A percentile compares a stretch with the other conserved stretches of the same genome.
Conservation (phyloP, 2,888 invertebrate species). For the Lottia gigantea region DNA sequence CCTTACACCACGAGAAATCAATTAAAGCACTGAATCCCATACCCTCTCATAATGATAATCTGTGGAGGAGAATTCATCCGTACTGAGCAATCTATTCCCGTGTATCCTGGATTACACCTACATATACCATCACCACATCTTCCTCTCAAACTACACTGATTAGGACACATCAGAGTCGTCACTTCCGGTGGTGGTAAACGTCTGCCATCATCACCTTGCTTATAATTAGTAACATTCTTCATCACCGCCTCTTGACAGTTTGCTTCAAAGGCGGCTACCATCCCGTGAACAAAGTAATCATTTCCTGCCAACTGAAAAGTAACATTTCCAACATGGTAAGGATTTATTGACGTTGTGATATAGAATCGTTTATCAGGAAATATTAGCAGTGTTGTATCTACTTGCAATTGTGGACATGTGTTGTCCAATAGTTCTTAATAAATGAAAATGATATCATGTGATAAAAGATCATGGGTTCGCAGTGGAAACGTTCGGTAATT, state of each 20-base stretch:
- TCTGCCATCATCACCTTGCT: constrained; percentile 22
- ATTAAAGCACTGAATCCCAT: too few relatives aligned
- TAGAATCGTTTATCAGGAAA: too few relatives aligned
- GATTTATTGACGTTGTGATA: too few relatives aligned
- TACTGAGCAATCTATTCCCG: constrained; percentile 29
- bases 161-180: constrained; percentile 29
- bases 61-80: constrained; percentile 15
- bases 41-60: constrained; percentile 26
- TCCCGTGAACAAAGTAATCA: constrained; percentile 15
- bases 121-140: constrained; percentile 26
- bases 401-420: too few relatives aligned
- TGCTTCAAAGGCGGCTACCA: constrained; percentile 23
- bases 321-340: too few relatives aligned
- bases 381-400: too few relatives aligned
- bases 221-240: constrained; percentile 24
- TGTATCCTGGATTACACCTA: constrained; percentile 24
- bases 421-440: too few relatives aligned
- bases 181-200: constrained; percentile 24
- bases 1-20: too few relatives aligned
- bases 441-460: too few relatives aligned
- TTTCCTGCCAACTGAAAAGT: constrained; percentile 11
- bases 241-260: constrained; percentile 26
- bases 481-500: too few relatives aligned
- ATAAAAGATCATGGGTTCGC: too few relatives aligned
- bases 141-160: constrained; percentile 30